These are phyloP conservation scores for Lithobates pipiens DNA, from an alignment of 2,797 vertebrate genomes.

Conservation along the genomic window DNA sequence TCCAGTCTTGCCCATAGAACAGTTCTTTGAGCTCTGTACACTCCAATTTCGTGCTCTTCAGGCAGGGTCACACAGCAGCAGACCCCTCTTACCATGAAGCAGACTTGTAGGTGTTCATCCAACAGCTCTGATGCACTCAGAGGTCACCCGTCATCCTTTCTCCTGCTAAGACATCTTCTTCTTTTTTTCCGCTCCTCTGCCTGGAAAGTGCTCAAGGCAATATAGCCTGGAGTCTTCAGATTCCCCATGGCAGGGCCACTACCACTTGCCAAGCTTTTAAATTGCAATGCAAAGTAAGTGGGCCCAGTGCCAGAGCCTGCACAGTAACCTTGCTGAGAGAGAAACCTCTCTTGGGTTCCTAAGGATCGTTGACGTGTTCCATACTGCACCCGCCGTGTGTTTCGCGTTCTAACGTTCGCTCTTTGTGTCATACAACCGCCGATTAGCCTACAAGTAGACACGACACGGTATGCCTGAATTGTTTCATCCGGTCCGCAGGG, in stretches of 20 bases:
- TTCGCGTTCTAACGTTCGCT: not conserved
- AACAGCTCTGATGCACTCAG: not conserved
- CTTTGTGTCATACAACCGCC: not conserved
- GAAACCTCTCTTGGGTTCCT: not conserved
- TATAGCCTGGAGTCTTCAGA: slow-evolving; percentile 10
- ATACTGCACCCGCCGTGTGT: not conserved
- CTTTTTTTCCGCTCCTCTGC: not conserved
- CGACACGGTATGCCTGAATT: not conserved
- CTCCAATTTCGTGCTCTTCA: not conserved
- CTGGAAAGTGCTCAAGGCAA: slow-evolving; percentile 23
- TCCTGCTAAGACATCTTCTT: not conserved
- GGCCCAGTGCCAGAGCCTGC: not conserved
- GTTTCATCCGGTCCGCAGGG: not conserved
- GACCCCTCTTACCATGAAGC: not conserved
- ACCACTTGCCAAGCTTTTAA: not conserved
- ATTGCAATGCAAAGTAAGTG: not conserved
- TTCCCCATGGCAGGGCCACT: slow-evolving; percentile 23
- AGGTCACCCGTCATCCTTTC: not conserved
- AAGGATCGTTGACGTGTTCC: not conserved
- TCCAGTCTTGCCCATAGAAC: not conserved
- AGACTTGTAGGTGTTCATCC: not conserved
- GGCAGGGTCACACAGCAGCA: not conserved
- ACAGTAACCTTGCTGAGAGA: not conserved
- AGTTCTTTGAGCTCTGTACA: not conserved
- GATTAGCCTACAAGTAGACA: not conserved